A percentile compares a stretch with the other conserved stretches of the same genome.
Evolutionary conservation across 2,797 vertebrate genomes (phyloP).

Genomic region (Pristis pectinata): DNA sequence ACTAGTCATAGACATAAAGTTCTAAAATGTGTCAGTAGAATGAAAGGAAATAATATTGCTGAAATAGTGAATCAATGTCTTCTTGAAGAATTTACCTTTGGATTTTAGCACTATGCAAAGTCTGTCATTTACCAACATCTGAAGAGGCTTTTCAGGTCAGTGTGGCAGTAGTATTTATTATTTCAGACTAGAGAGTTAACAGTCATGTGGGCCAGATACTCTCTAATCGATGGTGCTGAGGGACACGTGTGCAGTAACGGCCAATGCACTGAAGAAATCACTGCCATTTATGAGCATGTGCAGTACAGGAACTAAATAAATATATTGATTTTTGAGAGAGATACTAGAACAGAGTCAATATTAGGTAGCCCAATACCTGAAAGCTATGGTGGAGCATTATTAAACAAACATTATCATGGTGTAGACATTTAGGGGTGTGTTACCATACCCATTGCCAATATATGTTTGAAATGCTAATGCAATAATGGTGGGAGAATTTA

Average conservation of each 20-base stretch:
- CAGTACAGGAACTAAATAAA: neutral
- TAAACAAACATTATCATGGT: neutral
- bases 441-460: neutral
- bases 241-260: neutral
- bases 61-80: slow-evolving; percentile 19
- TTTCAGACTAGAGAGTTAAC: neutral
- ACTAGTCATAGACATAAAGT: neutral
- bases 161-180: neutral
- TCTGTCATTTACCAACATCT: neutral
- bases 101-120: no score
- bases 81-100: neutral
- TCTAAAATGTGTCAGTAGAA: neutral
- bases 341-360: neutral
- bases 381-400: neutral
- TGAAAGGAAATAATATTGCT: neutral
- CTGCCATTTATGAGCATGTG: neutral
- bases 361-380: neutral
- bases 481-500: no score
- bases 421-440: neutral
- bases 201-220: neutral
- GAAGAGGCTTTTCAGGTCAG: neutral
- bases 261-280: neutral
- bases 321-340: neutral
- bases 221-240: neutral
- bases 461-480: neutral